Evolutionary conservation across 2,113 vertebrate genomes (phyloP), one percentile per base, ranked within the genome.

Genomic region (Phalacrocorax pelagicus): DNA sequence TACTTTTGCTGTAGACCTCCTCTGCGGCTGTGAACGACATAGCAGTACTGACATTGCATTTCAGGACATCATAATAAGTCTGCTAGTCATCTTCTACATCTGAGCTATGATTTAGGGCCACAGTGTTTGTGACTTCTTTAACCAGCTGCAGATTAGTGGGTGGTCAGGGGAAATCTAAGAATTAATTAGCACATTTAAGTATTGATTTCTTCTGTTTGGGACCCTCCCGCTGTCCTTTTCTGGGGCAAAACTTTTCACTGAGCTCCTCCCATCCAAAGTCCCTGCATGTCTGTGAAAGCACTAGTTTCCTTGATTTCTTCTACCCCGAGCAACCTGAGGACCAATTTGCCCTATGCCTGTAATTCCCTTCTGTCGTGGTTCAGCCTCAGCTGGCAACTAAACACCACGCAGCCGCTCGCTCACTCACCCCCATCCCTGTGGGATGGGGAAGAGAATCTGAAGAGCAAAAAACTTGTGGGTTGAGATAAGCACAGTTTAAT

Each of bases 21-120:
- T 61, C 58, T 24, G 97, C 70, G 2, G 94, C 92, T 1, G 94
- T 97, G 97, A 98, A 98, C 96, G 97, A 97, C 38, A 69, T 92
- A 59, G 97, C 32, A 1, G 96, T 97, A 77, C 97, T 98, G 75
- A 97, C 89, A 62, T 98, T 98, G 55, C 92, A 80, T 62, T 98
- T 98, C 79, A 98, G 73, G 96, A 98, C 97, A 96, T 97, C 58
- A 6, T 96, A 98, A 72, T 97, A 97, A 12, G 73, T 94, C 20
- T 97, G 88, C 1, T 96, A 38, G 5, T 86, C 82, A 1, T 97
- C 97, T 54, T 97, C 90, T 78, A 97, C 73, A n/a, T 98, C 97
- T 6, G 96, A 96, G 58, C 95, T 98, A 81, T 96, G 97, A 62
- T 98, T 97, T 74, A 98, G 95, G 34, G 97, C 97, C 88, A 98